Percentiles rank a stretch among this genome's conserved stretches.
Conservation (phyloP, 2,113 vertebrate species). For the Gnathonemus echidnorhynchus region DNA sequence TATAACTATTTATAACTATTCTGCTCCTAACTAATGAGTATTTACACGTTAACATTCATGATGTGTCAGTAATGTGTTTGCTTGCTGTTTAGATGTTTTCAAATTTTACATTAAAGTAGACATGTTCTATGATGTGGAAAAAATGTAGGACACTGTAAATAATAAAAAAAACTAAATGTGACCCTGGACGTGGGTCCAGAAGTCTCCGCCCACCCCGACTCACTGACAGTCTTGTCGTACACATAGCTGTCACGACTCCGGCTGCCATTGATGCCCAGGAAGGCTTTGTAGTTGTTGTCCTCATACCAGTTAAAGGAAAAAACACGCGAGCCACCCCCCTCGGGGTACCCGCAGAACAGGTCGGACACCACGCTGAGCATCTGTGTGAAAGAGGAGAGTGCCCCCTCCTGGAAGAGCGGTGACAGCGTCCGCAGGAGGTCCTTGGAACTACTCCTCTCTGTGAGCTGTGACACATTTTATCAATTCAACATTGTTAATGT, state of each 20-base stretch:
- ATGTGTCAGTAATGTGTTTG: neutral
- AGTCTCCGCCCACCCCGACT: conserved; percentile 44
- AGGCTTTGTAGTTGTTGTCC: conserved; percentile 96
- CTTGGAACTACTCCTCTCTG: conserved; percentile 59
- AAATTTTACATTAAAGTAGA: neutral
- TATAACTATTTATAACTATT: neutral
- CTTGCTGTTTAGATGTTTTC: neutral
- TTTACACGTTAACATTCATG: neutral
- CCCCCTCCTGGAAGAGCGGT: conserved; percentile 59
- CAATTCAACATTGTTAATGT: neutral
- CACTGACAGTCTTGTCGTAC: conserved; percentile 80
- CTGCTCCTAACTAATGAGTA: neutral
- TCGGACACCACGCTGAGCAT: conserved; percentile 67
- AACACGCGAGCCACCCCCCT: conserved; percentile 77
- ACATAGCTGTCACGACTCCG: conserved; percentile 65
- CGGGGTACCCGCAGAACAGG: conserved; percentile 87
- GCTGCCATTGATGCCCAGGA: conserved; percentile 81
- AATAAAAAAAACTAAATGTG: neutral
- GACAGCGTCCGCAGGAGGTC: conserved; percentile 63
- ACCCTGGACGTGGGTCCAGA: neutral
- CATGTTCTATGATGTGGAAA: neutral
- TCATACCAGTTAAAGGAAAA: conserved; percentile 98
- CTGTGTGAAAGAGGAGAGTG: conserved; percentile 62
- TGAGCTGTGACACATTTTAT: conserved; percentile 56
- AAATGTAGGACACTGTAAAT: neutral